Evolutionary conservation across 2,888 invertebrate species (phyloP), one percentile per base, ranked within the genome.

Genomic region (Amorpha juglandis): DNA sequence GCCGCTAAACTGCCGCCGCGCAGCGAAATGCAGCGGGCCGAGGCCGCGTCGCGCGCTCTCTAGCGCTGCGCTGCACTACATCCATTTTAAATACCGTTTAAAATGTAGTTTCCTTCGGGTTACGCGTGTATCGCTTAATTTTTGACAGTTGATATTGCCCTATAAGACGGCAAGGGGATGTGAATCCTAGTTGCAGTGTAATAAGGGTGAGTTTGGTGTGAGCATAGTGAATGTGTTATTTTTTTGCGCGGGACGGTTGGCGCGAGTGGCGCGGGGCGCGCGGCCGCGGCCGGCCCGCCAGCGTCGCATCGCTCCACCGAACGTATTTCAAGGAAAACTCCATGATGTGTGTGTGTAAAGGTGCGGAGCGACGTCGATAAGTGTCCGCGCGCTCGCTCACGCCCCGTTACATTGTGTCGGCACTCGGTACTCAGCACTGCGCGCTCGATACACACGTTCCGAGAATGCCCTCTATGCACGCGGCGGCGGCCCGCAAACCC

Each of bases 111-210:
- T 91, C 87, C 89, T 89, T 84, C 84, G 83, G 86, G 84, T 84
- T 89, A 87, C 87, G 90, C 91, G 90, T 91, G 91, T 90, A 88
- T 86, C 84, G 85, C 89, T 89, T 91, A 90, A 91, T 93, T 93
- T 93, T 94, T 94, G 94, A 94, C 94, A 94, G 94, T 94, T 94
- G 92, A 91, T 90, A 93, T 92, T 89, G 77, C 84, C 86, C 83
- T 79, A 70, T 68, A 63, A 21, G 4, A 66, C 70, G 78, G 71
- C 86, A 89, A 81, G 80, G 87, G 74, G 89, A 84, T 86, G 79
- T 91, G 77, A 79, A 80, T 87, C 91, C 87, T 93, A 91, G 74
- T 68, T 9, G 1, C 19, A 42, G 53, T 70, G 66, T 64, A 35
- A 72, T 91, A 93, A 83, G 90, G 90, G 85, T 88, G 87, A 89